Evolutionary conservation across 2,113 vertebrate species (phyloP).

Genomic region (Perca fluviatilis): DNA sequence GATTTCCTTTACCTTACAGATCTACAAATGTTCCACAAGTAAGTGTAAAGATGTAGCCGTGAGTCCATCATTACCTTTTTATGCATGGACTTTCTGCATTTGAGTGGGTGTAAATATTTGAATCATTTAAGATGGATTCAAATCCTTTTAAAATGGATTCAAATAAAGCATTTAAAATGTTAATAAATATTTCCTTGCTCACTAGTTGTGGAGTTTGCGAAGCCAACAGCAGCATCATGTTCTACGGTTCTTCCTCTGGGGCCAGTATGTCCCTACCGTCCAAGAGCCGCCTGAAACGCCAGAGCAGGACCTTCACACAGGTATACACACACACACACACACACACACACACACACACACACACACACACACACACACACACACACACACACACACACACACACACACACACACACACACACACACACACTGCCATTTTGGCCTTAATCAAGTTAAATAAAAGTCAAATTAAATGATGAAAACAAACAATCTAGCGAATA

Average conservation of each 20-base stretch:
- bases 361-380: background rate
- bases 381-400: background rate
- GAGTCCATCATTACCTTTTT: constrained; percentile 2
- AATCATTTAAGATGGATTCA: background rate
- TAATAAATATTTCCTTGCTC: constrained; percentile 6
- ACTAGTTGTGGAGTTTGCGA: constrained; percentile 67
- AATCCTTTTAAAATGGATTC: background rate
- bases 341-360: constrained; percentile 10
- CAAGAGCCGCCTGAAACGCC: constrained; percentile 93
- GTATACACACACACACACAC: constrained; percentile 39
- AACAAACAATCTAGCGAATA: background rate
- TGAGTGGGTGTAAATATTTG: constrained; percentile 3
- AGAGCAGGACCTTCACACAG: constrained; percentile 92
- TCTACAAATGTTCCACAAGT: constrained; percentile 44
- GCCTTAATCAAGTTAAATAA: background rate
- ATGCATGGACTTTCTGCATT: constrained; percentile 12
- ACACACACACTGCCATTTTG: background rate
- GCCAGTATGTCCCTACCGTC: constrained; percentile 92
- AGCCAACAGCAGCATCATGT: constrained; percentile 84
- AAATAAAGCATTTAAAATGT: constrained; percentile 7
- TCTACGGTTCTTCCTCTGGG: constrained; percentile 91
- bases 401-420: background rate
- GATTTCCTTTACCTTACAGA: constrained; percentile 40
- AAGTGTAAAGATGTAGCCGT: constrained; percentile 32
- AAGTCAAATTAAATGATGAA: background rate